A percentile compares a stretch with the other conserved stretches of the same genome.
Evolutionary conservation across 2,888 invertebrate genomes (phyloP).

Genomic region (Orthonevra nobilis): DNA sequence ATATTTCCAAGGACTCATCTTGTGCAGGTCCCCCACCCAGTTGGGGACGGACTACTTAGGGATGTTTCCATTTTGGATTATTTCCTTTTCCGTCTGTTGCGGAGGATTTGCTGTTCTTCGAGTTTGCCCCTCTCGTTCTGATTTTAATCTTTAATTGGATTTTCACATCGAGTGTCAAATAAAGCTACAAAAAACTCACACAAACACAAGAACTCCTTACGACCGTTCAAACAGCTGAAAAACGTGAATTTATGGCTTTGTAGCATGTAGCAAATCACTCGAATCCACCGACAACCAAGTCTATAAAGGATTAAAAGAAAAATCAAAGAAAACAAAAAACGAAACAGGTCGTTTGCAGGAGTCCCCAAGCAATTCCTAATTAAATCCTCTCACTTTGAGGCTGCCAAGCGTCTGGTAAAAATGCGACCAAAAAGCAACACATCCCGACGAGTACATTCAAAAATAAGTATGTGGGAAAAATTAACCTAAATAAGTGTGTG

Average conservation of each 20-base stretch:
- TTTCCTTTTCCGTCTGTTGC: neutral
- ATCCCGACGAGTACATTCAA: neutral
- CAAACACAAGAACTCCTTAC: neutral
- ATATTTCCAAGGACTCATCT: slow-evolving; percentile 41
- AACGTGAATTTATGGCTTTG: slow-evolving; percentile 29
- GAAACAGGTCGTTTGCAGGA: neutral
- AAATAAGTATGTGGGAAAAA: slow-evolving; percentile 31
- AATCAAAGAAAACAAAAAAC: slow-evolving; percentile 5
- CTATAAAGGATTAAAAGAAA: neutral
- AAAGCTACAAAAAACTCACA: neutral
- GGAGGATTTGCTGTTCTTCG: neutral
- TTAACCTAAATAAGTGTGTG: slow-evolving; percentile 36
- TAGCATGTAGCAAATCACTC: slow-evolving; percentile 23
- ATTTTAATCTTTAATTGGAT: slow-evolving; percentile 63
- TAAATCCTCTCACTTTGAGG: slow-evolving; percentile 15
- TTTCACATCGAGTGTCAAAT: slow-evolving; percentile 5
- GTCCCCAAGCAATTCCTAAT: neutral
- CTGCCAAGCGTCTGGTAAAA: neutral
- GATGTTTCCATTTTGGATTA: slow-evolving; percentile 10
- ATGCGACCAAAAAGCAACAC: slow-evolving; percentile 8
- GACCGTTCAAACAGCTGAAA: slow-evolving; percentile 13
- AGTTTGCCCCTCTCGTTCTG: slow-evolving; percentile 18
- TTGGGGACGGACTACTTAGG: too few relatives aligned
- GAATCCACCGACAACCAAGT: neutral
- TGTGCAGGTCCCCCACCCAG: slow-evolving; percentile 8